Conservation (phyloP, 2,113 vertebrate genomes). For the Baryphthengus martii region DNA sequence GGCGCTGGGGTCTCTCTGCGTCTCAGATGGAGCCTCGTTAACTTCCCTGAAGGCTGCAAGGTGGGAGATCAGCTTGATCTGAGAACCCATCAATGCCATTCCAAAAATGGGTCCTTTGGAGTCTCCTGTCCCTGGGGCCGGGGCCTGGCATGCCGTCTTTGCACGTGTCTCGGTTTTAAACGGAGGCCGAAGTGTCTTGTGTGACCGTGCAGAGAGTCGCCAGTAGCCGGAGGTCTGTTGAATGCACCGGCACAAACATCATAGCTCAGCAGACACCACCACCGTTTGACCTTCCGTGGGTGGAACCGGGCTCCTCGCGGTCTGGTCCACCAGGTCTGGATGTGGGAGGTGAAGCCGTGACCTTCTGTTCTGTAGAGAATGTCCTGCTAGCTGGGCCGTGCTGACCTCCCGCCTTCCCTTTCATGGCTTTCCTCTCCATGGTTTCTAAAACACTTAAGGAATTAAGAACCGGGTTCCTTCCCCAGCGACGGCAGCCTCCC, state of each 20-base stretch:
- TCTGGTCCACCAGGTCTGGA: neutral
- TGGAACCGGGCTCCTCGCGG: neutral
- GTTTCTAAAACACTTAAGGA: neutral
- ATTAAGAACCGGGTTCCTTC: neutral
- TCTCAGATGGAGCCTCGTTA: neutral
- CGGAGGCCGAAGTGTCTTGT: neutral
- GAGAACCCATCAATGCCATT: neutral
- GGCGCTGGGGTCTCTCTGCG: neutral
- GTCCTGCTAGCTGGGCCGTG: neutral
- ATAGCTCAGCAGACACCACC: neutral
- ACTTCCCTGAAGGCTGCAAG: neutral
- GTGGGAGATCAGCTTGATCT: neutral
- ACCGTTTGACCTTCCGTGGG: neutral
- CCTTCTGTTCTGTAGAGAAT: neutral
- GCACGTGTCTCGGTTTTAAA: neutral
- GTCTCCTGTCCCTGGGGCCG: no score
- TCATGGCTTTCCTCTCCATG: neutral
- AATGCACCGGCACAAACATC: neutral
- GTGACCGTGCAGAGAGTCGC: neutral
- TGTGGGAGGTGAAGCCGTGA: neutral
- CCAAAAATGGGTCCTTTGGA: neutral
- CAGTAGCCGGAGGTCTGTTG: accelerated
- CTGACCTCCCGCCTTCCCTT: neutral
- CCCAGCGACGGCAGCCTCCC: neutral
- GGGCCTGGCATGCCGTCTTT: neutral